A percentile compares a stretch with the other conserved stretches of the same genome.
Conservation (phyloP, 2,113 vertebrate species). For the Heterochromis multidens region DNA sequence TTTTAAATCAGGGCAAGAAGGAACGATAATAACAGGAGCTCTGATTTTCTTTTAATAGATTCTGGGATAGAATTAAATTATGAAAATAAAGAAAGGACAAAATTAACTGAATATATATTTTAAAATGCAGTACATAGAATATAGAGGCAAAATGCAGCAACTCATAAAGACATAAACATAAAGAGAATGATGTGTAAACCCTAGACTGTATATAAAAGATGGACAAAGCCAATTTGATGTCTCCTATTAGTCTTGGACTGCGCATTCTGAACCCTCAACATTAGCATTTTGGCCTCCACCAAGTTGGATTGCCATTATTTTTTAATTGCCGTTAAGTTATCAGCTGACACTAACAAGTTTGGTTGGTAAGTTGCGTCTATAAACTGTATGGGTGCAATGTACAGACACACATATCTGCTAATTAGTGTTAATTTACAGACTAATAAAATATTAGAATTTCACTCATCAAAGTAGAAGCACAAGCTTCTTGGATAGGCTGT, state of each 20-base stretch:
- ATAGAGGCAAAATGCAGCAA: too few species aligned
- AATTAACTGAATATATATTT: neutral
- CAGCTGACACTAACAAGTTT: too few species aligned
- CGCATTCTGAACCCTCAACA: too few species aligned
- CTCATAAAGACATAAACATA: neutral
- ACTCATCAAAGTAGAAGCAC: too few species aligned
- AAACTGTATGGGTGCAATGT: rapidly evolving
- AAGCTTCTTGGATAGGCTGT: too few species aligned
- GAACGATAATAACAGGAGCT: neutral
- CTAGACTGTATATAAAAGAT: neutral
- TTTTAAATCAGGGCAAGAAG: too few species aligned
- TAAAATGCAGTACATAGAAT: neutral
- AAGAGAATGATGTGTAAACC: neutral
- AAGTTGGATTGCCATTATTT: too few species aligned
- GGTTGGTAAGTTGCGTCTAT: neutral
- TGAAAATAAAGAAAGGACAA: neutral
- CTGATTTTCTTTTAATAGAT: neutral
- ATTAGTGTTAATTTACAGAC: neutral
- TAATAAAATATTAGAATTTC: neutral
- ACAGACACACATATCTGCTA: neutral
- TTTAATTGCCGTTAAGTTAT: too few species aligned
- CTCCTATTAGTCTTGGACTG: neutral
- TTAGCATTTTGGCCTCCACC: too few species aligned
- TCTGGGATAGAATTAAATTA: neutral
- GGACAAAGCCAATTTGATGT: neutral